Percentiles rank a stretch among this genome's conserved stretches.
These are phyloP conservation scores for Platichthys stellatus DNA, from an alignment of 2,113 vertebrate species.

Conservation along the genomic window DNA sequence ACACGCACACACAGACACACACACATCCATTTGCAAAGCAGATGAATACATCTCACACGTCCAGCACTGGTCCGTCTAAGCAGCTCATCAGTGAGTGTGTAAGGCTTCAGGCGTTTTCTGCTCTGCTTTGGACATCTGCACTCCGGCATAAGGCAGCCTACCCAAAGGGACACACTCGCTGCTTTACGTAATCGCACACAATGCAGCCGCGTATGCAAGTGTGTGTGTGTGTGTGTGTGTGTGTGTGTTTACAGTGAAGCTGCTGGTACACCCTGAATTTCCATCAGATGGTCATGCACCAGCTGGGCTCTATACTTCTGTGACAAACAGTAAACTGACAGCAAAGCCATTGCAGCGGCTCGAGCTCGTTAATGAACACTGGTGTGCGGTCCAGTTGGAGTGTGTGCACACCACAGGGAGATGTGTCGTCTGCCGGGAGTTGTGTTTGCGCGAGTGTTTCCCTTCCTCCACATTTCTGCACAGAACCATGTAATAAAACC, in stretches of 20 bases:
- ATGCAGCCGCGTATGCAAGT: constrained; percentile 16
- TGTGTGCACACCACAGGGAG: not conserved
- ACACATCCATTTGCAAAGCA: constrained; percentile 15
- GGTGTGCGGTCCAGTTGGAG: constrained; percentile 4
- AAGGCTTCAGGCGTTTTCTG: constrained; percentile 52
- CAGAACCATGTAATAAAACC: not conserved
- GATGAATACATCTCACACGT: constrained; percentile 53
- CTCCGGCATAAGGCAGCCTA: constrained; percentile 57
- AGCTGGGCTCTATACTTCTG: constrained; percentile 57
- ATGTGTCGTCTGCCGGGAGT: not conserved
- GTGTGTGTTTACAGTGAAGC: constrained; percentile 49
- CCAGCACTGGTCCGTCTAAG: constrained; percentile 37
- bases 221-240: constrained; percentile 9
- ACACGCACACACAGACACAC: not conserved
- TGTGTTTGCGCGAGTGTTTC: not conserved
- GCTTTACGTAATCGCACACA: constrained; percentile 60
- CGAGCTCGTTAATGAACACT: constrained; percentile 40
- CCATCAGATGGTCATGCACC: constrained; percentile 64
- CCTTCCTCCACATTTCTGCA: constrained; percentile 3
- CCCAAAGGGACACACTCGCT: constrained; percentile 43
- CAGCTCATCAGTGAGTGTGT: constrained; percentile 57
- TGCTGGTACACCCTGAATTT: constrained; percentile 59
- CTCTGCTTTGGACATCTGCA: constrained; percentile 78
- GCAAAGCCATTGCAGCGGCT: constrained; percentile 27
- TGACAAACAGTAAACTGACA: constrained; percentile 61